These are phyloP conservation scores for Yponomeuta cagnagella DNA, from an alignment of 2,888 invertebrate species.

Conservation along the genomic window DNA sequence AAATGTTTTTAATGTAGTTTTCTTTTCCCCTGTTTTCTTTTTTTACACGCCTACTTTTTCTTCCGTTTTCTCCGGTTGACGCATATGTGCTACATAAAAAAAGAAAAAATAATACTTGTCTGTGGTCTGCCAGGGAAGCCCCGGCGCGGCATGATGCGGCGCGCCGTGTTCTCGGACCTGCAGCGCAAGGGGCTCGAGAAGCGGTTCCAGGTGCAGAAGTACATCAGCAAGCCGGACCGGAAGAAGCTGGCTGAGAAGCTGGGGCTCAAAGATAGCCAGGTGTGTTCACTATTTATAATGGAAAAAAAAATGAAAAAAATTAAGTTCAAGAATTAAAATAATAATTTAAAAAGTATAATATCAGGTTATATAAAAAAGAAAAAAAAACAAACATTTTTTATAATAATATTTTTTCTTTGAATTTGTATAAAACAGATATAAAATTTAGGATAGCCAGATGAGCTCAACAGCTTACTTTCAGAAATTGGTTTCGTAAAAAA, in stretches of 20 bases:
- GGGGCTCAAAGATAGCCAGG: conserved; percentile 98
- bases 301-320: not conserved
- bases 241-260: conserved; percentile 97
- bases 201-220: conserved; percentile 97
- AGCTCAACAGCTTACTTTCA: not conserved
- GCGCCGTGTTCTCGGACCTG: conserved; percentile 97
- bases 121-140: conserved; percentile 79
- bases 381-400: not conserved
- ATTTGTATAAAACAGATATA: not conserved
- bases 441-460: not conserved
- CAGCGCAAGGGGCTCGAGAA: conserved; percentile 97
- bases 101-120: no score
- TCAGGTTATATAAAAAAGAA: no score
- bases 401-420: not conserved
- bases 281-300: not conserved
- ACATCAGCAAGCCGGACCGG: conserved; percentile 98
- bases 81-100: no score
- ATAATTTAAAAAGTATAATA: no score
- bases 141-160: conserved; percentile 95
- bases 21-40: no score
- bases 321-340: no score
- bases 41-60: no score
- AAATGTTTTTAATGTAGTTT: no score
- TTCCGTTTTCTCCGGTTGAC: no score
- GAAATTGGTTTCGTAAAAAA: no score